Evolutionary conservation across 2,797 vertebrate genomes (phyloP).

Genomic region (Scolopax rusticola): DNA sequence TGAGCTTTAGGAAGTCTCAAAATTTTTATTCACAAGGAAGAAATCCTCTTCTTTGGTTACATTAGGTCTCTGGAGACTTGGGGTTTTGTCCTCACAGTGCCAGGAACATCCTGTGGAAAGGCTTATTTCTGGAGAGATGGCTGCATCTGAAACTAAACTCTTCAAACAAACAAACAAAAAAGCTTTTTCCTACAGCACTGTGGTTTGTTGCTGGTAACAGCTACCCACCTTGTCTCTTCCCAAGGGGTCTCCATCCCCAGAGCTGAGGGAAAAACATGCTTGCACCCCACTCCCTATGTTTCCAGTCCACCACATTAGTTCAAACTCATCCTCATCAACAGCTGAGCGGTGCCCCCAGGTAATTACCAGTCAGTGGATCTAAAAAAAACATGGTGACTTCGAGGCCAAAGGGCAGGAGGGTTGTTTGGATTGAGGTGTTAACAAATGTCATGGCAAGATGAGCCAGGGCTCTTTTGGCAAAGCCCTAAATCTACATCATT

Average conservation of each 20-base stretch:
- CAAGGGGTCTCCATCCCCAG: background rate
- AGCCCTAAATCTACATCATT: background rate
- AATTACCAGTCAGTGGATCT: background rate
- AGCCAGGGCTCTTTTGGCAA: background rate
- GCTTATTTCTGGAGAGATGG: background rate
- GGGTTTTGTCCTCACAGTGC: background rate
- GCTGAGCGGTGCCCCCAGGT: background rate
- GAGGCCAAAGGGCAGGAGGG: background rate
- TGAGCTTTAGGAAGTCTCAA: background rate
- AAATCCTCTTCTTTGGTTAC: background rate
- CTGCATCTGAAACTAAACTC: background rate
- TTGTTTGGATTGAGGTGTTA: constrained; percentile 18
- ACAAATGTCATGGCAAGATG: background rate
- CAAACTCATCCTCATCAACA: accelerated
- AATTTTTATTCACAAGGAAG: background rate
- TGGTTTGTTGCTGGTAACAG: background rate
- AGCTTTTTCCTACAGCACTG: background rate
- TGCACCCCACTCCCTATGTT: background rate
- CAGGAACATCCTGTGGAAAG: background rate
- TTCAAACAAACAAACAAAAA: background rate
- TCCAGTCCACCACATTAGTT: accelerated
- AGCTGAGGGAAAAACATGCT: background rate
- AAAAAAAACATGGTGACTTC: background rate
- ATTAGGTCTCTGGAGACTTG: background rate
- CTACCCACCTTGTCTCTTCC: background rate